Base-by-base conservation (phyloP, 2,113 vertebrate species). In the Nycticebus coucang region DNA sequence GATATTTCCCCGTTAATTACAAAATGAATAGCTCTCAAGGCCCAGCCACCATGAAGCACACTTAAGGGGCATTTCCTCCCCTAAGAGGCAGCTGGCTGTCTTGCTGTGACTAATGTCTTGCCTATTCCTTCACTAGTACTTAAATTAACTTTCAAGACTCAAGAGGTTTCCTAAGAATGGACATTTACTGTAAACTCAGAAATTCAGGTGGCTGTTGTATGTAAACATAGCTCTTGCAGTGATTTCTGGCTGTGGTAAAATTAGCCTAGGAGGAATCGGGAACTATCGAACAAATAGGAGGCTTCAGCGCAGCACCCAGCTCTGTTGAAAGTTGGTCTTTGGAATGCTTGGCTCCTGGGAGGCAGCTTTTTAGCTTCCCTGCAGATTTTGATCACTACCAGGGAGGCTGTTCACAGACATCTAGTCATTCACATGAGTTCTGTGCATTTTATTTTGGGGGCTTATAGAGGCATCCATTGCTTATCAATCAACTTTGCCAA, bases 101-200 rank as follows among this genome's bases (percentile, higher is more conserved):
- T 50, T 55, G 14, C 22, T 22, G 4, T 28, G 28, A 81, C 53
- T 59, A 3, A 1, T 64, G 62, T 53, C 62, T 92, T 85, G 37
- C 55, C 62, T 74, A 7, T 60, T 75, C 33, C 26, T 91, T 94
- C 62, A 10, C 71, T 80, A 66, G 15, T 71, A 60, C 55, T 21
- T 96, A 79, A 22, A 10, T 87, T 37, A 69, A 66, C 72, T 89
- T 72, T 88, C 13, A 50, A 68, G 60, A 85, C 78, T 85, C n/a
- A 24, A 74, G 66, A 68, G 93, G 59, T 69, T 33, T 92, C 55
- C 41, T 33, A 64, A 19, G 0, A 14, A 24, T 37, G 33, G 84
- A 7, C 30, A 41, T 62, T 69, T 82, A 53, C 72, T 71, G 26
- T 69, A 81, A 91, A 59, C n/a, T 64, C 68, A 60, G 41, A 79